Base-by-base conservation (phyloP, 2,113 vertebrate species). In the Marmota flaviventris region DNA sequence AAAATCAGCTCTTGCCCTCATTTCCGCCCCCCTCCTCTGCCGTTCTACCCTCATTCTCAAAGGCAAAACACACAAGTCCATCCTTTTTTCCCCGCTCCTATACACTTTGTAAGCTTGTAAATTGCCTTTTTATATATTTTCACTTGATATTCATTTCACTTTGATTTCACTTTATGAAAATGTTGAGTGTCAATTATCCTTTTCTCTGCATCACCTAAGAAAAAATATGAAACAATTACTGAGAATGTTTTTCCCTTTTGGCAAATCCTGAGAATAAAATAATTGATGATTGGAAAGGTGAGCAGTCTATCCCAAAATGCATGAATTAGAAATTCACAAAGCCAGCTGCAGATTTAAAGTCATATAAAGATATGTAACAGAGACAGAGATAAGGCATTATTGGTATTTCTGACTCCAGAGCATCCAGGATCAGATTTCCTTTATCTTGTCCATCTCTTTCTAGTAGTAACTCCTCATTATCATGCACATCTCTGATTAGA, bases 241-340 rank as follows among this genome's bases (percentile, higher is more conserved):
- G 8, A 37, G 10, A 20, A 85, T 84, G 24, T 56, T 81, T 86
- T 94, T 72, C 25, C 9, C 24, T 89, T 88, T 96, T 86, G 70
- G 72, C 78, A 84, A 95, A 86, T 53, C 11, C 39, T 91, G 81
- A 90, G 48, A 75, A 92, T 65, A 92, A 94, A 93, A 53, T 82
- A 69, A 27, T 37, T 95, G 20, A 79, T 92, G 32, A 58, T 78
- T 45, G 14, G 24, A 86, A 78, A 70, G 10, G 69, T 69, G 25
- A 89, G 14, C 72, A 92, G 25, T 86, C 9, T 69, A 20, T 70
- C 42, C 27, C 76, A 67, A 85, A 70, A 20, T 69, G 1, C 6
- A 39, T 84, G 70, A 17, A 65, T 83, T 89, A 90, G 63, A 86
- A 93, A 94, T 72, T 34, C 69, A 51, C 37, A 20, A 84, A 53